A percentile compares a stretch with the other conserved stretches of the same genome.
Evolutionary conservation across 2,888 invertebrate species (phyloP).

Genomic region (Julus scandinavius): DNA sequence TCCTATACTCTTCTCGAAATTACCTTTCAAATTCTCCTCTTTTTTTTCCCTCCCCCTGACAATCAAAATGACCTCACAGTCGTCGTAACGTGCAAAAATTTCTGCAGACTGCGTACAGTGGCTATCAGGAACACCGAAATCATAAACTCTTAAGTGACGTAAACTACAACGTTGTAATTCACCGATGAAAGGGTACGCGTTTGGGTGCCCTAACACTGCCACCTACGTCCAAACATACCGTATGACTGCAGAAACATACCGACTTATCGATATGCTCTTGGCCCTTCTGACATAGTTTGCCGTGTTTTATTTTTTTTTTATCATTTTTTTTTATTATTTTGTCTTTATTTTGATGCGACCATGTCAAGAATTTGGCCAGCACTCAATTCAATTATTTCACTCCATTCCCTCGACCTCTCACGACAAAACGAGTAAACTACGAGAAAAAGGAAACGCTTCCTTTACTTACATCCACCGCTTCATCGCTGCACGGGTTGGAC

Average conservation of each 20-base stretch:
- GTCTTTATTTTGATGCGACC: neutral
- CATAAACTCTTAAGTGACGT: neutral
- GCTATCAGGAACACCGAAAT: neutral
- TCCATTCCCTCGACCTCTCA: neutral
- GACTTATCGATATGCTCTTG: neutral
- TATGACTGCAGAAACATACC: neutral
- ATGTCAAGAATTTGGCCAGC: neutral
- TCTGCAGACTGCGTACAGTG: neutral
- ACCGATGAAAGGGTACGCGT: neutral
- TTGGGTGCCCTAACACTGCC: neutral
- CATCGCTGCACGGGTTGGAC: neutral
- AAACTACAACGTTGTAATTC: neutral
- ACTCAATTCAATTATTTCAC: conserved; percentile 39
- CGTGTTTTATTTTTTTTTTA: neutral
- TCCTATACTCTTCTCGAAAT: conserved; percentile 41
- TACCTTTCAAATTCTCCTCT: conserved; percentile 9
- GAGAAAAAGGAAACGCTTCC: neutral
- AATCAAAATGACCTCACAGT: neutral
- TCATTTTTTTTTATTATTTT: neutral
- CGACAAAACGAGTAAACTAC: neutral
- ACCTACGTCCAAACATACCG: neutral
- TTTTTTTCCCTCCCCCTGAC: neutral
- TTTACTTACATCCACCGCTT: neutral
- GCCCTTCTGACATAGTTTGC: neutral
- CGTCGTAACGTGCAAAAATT: neutral